Evolutionary conservation across 1,140 invertebrate species (phyloP).

Genomic region (Augochlora pura): DNA sequence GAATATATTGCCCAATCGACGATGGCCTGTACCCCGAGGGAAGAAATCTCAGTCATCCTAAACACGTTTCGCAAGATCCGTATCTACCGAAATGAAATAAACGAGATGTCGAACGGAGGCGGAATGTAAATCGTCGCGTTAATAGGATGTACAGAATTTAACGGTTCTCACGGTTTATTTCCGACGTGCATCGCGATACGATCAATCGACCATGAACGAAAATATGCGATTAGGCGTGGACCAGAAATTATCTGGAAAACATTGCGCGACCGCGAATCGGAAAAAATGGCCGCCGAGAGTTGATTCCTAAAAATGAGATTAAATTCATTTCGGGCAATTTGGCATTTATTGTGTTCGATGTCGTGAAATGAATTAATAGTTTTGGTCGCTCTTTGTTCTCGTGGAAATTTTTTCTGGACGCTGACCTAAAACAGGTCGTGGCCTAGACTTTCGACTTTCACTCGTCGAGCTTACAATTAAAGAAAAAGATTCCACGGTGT

Average conservation of each 20-base stretch:
- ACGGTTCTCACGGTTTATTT: neutral
- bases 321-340: too few relatives aligned
- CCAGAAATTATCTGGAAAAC: too few relatives aligned
- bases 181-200: neutral
- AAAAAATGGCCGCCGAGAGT: too few relatives aligned
- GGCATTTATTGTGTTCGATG: too few relatives aligned
- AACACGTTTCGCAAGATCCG: slow-evolving; percentile 16
- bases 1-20: slow-evolving; percentile 10
- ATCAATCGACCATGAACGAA: too few relatives aligned
- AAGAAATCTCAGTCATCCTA: neutral
- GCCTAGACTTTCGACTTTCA: neutral
- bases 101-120: neutral
- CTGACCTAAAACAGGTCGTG: neutral
- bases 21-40: neutral
- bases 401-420: neutral
- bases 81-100: neutral
- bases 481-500: neutral
- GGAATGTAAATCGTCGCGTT: slow-evolving; percentile 4
- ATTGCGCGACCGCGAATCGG: too few relatives aligned
- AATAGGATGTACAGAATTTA: neutral
- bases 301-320: too few relatives aligned
- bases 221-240: too few relatives aligned
- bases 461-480: neutral
- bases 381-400: too few relatives aligned
- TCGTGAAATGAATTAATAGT: too few relatives aligned